Conservation (phyloP, 2,113 vertebrate genomes). For the Proteles cristata region DNA sequence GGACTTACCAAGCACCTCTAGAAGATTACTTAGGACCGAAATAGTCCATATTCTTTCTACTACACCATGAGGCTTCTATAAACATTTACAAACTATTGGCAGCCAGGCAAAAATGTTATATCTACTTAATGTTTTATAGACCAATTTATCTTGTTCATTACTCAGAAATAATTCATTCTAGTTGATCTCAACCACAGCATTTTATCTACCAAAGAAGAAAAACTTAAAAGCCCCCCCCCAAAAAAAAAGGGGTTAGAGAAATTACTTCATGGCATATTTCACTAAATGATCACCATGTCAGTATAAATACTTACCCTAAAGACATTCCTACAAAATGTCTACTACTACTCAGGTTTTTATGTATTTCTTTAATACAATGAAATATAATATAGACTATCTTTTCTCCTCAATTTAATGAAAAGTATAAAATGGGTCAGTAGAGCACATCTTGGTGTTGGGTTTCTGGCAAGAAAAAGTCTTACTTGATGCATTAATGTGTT, state of each 20-base stretch:
- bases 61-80: neutral
- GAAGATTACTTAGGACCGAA: constrained; percentile 26
- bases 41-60: constrained; percentile 37
- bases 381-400: neutral
- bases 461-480: neutral
- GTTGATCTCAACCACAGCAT: constrained; percentile 5
- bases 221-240: neutral
- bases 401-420: constrained; percentile 20
- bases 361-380: constrained; percentile 23
- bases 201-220: constrained; percentile 43
- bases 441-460: neutral
- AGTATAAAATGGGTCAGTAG: neutral
- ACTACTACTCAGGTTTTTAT: constrained; percentile 6
- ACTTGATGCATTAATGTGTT: neutral
- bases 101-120: constrained; percentile 51
- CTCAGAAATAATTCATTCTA: constrained; percentile 51
- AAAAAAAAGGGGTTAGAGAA: neutral
- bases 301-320: constrained; percentile 4
- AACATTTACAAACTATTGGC: constrained; percentile 44
- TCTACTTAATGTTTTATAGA: constrained; percentile 57
- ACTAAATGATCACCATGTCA: constrained; percentile 20
- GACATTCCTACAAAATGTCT: constrained; percentile 3
- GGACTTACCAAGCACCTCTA: constrained; percentile 46
- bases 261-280: neutral
- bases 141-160: constrained; percentile 57